Evolutionary conservation across 2,797 vertebrate genomes (phyloP), one percentile per base, ranked within the genome.

Genomic region (Urophycis tenuis): DNA sequence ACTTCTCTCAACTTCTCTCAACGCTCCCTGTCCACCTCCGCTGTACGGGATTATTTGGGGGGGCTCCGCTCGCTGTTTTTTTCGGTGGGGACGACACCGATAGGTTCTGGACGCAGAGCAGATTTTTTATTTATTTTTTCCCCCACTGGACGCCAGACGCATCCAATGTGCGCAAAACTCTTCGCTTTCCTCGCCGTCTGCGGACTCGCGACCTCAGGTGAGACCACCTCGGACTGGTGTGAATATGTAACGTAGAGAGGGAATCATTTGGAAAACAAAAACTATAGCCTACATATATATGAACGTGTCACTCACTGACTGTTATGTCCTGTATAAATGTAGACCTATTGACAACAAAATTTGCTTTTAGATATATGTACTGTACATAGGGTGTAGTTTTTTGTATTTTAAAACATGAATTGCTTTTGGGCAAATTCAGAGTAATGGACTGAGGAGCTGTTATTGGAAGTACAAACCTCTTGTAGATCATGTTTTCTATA

Each of bases 151-250:
- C 70, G 67, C 73, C 77, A 76, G 73, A 25, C 6, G 74, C 73
- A 69, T 80, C 87, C 85, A 81, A 91, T 92, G 92, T 88, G 86
- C 86, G 85, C 80, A 81, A 89, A 81, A 0, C 81, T 83, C 79
- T 49, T 90, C 60, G 77, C 67, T 77, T 36, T 92, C 71, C 49
- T 90, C 75, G 75, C 80, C 53, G 85, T 92, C 84, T 82, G 41
- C 73, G 92, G 90, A 90, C 88, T 93, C 36, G 90, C 87, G 82
- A 88, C 85, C 31, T 90, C 92, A 92, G 92, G 92, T 93, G 86
- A 92, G 91, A 32, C 22, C 53, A 84, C 8, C 33, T 45, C 3
- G 1, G 2, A 69, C 49, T 3, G 22, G 12, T 74, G n/a, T 39
- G 64, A 67, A 67, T 64, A 25, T 64, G 53, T 64, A 11, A 39